Base-by-base conservation (phyloP, 1,140 invertebrate genomes). In the Panonychus citri region DNA sequence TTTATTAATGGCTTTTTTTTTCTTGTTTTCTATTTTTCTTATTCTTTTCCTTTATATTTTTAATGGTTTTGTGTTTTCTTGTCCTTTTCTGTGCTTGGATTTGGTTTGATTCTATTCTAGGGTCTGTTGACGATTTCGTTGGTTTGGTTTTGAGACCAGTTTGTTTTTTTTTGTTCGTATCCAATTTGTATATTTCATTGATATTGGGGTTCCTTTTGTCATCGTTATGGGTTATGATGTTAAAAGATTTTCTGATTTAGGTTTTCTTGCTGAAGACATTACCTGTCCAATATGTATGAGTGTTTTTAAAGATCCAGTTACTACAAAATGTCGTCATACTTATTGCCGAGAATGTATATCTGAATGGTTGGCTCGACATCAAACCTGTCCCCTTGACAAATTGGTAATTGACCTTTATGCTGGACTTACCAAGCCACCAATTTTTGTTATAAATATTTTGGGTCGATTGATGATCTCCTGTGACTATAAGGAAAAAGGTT, bases 401-500 rank as follows among this genome's bases (percentile, higher is more conserved):
- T 10, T 51, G 8, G 8, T 13, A 17, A 30, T 51, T n/a, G 24
- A 17, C 10, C 1, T 8, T n/a, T 51, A 27, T 51, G 17, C 15
- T 7, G 25, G 12, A 15, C 49, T 51, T n/a, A 28, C 17, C 10
- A 17, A 17, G 25, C 17, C 34, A 39, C 28, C 53, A 26, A 15
- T 54, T 4, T 17, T 40, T n/a, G 13, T 39, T 1, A 34, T 27
- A 42, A 56, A 56, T 39, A 28, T 50, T n/a, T 30, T 56, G 28
- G 55, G 46, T 53, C 25, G 24, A 15, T 25, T 56, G 1, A 25
- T 53, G 34, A 56, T 56, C 8, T 21, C 10, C 10, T 56, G 55
- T 51, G 55, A 56, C 34, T 51, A 28, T 26, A n/a, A 49, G 26
- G 55, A 56, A 15, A 49, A 50, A 21, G 55, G 55, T 7, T 56